Percentiles rank a stretch among this genome's conserved stretches.
phyloP scores from a whole-genome alignment of 2,888 invertebrate genomes.

The Stenichneumon culpator region DNA sequence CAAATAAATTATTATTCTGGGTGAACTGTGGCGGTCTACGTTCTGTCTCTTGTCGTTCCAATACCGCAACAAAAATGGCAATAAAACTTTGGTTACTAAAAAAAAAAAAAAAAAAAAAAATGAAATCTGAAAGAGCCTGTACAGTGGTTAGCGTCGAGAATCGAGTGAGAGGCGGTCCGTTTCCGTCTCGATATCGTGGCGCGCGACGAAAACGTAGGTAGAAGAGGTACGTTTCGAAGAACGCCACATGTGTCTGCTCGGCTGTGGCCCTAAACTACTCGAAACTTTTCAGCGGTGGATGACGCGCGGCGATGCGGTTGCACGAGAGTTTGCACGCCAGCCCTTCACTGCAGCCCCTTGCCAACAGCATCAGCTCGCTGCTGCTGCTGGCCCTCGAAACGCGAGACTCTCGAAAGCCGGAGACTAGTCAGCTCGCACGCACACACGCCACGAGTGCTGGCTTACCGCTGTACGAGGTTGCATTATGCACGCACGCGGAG shows the following conservation, averaged over 20 bases:
- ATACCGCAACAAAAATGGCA: too few relatives aligned
- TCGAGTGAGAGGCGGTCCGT: neutral
- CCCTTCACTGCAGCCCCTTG: constrained; percentile 5
- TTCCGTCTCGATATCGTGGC: constrained; percentile 23
- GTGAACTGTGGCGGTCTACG: too few relatives aligned
- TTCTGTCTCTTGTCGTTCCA: too few relatives aligned
- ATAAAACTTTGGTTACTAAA: too few relatives aligned
- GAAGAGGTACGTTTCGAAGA: neutral
- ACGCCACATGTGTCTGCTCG: constrained; percentile 32
- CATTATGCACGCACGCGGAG: constrained; percentile 18
- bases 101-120: too few relatives aligned
- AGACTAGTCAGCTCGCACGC: constrained; percentile 20
- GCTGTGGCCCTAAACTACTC: constrained; percentile 41
- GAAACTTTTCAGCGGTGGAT: constrained; percentile 31
- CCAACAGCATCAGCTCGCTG: constrained; percentile 10
- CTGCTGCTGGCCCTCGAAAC: constrained; percentile 25
- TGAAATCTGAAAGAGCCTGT: neutral
- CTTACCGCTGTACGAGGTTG: neutral
- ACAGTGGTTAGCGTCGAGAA: constrained; percentile 6
- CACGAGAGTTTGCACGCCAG: constrained; percentile 41
- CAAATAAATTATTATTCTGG: too few relatives aligned
- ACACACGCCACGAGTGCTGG: neutral
- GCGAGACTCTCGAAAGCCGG: constrained; percentile 27
- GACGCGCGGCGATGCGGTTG: constrained; percentile 32
- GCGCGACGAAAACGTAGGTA: neutral